Percentiles rank a stretch among this genome's conserved stretches.
These are phyloP conservation scores for Epiblema foenella DNA, from an alignment of 2,888 invertebrate genomes.

Conservation along the genomic window DNA sequence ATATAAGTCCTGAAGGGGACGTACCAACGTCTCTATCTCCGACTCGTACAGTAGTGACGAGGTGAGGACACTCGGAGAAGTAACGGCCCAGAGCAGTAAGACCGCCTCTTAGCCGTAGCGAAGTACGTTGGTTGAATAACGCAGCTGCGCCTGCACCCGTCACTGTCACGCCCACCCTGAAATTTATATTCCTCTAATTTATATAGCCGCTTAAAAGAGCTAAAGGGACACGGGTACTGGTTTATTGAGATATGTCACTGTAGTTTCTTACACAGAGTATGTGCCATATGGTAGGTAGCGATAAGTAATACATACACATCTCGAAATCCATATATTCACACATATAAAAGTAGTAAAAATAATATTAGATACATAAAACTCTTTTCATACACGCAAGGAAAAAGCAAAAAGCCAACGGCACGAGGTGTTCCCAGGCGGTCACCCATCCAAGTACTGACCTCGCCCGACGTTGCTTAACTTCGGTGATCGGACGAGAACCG, in stretches of 20 bases:
- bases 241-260: too few relatives aligned
- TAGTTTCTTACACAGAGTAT: too few relatives aligned
- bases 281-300: too few relatives aligned
- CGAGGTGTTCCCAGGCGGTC: slow-evolving; percentile 79
- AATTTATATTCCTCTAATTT: neutral
- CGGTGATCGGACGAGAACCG: slow-evolving; percentile 83
- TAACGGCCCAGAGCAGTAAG: slow-evolving; percentile 73
- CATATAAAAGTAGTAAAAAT: too few relatives aligned
- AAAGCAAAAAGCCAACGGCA: slow-evolving; percentile 69
- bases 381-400: too few relatives aligned
- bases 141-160: slow-evolving; percentile 50
- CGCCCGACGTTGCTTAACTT: slow-evolving; percentile 81
- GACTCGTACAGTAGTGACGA: slow-evolving; percentile 73
- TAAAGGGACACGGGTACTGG: too few relatives aligned
- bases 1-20: too few relatives aligned
- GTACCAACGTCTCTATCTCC: slow-evolving; percentile 70
- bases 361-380: too few relatives aligned
- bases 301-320: too few relatives aligned
- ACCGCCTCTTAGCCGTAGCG: slow-evolving; percentile 75
- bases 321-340: too few relatives aligned
- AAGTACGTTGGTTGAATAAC: slow-evolving; percentile 78
- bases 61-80: slow-evolving; percentile 76
- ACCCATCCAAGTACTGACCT: slow-evolving; percentile 82
- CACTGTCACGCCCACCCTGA: slow-evolving; percentile 58
- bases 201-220: too few relatives aligned